Conservation (phyloP, 2,113 vertebrate species). For the Nannobrachium achirus region DNA sequence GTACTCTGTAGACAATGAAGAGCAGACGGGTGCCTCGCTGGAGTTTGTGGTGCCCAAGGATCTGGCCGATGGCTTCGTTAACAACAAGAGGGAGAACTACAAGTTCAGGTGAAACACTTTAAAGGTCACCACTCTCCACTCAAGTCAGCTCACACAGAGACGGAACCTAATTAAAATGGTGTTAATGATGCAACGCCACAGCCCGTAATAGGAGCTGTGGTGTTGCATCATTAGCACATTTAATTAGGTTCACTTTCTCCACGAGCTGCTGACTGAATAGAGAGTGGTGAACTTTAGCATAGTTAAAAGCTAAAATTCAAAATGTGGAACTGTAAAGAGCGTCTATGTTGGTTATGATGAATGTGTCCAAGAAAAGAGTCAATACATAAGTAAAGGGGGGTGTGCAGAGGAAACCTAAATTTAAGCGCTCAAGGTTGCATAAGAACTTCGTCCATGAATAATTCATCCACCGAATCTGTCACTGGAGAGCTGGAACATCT, state of each 20-base stretch:
- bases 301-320: no score
- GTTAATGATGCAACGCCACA: no score
- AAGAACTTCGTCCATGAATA: constrained; percentile 47
- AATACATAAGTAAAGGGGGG: constrained; percentile 8
- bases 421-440: constrained; percentile 24
- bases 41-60: constrained; percentile 90
- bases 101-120: constrained; percentile 85
- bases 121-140: no score
- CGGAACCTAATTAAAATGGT: no score
- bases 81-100: constrained; percentile 94
- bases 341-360: no score
- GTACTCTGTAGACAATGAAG: constrained; percentile 84
- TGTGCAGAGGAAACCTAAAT: constrained; percentile 1
- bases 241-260: background rate
- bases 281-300: background rate
- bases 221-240: background rate
- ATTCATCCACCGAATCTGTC: constrained; percentile 39
- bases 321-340: background rate
- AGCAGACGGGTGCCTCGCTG: constrained; percentile 76
- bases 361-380: background rate
- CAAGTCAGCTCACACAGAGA: no score
- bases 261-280: background rate
- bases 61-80: constrained; percentile 91
- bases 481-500: constrained; percentile 66
- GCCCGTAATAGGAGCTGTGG: background rate